Evolutionary conservation across 2,113 vertebrate species (phyloP), one percentile per base, ranked within the genome.

Genomic region (Sisor rabdophorus): DNA sequence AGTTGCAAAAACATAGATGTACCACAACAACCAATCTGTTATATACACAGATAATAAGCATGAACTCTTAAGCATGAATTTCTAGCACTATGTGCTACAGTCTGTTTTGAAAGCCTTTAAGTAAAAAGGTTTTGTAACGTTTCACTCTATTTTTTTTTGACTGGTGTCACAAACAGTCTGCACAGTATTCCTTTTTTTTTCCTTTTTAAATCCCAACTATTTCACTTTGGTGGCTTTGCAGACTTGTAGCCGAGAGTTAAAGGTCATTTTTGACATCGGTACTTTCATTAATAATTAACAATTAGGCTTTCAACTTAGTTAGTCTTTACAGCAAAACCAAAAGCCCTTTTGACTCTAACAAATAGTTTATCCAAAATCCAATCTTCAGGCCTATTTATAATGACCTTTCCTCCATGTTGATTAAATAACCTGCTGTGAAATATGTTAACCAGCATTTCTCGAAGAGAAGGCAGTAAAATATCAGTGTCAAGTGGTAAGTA

Each of bases 311-410:
- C 52, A 59, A 69, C 64, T 32, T 61, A 20, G 69, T 69, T 77
- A n/a, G 4, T 69, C 13, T 48, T 77, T 58, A 20, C 16, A 50
- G 26, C 53, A 69, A 63, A 40, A 24, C 61, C 52, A 56, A 17
- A 36, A 30, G 36, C 56, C 75, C 36, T 59, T 12, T 47, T 50
- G 75, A 59, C 75, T 77, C 40, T 22, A 6, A 68, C 63, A 76
- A 68, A 68, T 56, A 9, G 53, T 32, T 58, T 47, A 44, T 52
- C 40, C 48, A n/a, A 58, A 32, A 69, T 20, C 50, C 58, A 36
- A 54, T 68, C 56, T 47, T 63, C 10, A 4, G 48, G 19, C 40
- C 63, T 56, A 76, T 68, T 76, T 44, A 30, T 56, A 52, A 5
- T 76, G 52, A 56, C 13, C 16, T 56, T 53, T 64, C 30, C 64